Conservation (phyloP, 2,113 vertebrate genomes). For the Gallinago undulata region DNA sequence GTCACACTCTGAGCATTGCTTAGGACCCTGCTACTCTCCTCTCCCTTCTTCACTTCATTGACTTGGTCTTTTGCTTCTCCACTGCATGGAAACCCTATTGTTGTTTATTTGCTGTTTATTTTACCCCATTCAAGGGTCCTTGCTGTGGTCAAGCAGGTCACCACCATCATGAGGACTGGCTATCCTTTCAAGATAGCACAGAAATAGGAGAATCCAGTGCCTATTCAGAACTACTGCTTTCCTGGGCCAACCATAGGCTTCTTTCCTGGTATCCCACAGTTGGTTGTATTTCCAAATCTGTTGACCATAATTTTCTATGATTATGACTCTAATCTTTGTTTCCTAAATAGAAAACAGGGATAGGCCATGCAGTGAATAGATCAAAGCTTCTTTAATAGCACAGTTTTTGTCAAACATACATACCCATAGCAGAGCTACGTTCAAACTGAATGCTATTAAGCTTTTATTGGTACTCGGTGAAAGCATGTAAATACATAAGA, state of each 20-base stretch:
- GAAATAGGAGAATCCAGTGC: not conserved
- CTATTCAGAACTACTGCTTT: not conserved
- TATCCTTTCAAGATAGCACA: not conserved
- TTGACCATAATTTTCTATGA: not conserved
- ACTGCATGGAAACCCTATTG: not conserved
- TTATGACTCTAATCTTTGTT: not conserved
- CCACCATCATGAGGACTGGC: not conserved
- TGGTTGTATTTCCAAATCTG: not conserved
- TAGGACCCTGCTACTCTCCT: not conserved
- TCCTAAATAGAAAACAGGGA: not conserved
- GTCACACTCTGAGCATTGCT: not conserved
- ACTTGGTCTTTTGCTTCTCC: not conserved
- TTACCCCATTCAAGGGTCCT: not conserved
- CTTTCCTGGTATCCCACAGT: not conserved
- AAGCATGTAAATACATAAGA: not conserved
- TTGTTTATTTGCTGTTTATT: not conserved
- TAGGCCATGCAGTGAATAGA: not conserved
- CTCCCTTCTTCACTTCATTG: not conserved
- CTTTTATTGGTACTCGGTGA: constrained; percentile 9
- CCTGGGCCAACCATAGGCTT: not conserved
- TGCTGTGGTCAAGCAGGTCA: not conserved
- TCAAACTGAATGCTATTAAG: constrained; percentile 1
- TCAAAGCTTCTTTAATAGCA: not conserved
- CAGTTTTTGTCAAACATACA: not conserved
- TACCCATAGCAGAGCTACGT: not conserved